These are phyloP conservation scores for Xestia sexstrigata DNA, from an alignment of 2,888 invertebrate species.

Conservation along the genomic window DNA sequence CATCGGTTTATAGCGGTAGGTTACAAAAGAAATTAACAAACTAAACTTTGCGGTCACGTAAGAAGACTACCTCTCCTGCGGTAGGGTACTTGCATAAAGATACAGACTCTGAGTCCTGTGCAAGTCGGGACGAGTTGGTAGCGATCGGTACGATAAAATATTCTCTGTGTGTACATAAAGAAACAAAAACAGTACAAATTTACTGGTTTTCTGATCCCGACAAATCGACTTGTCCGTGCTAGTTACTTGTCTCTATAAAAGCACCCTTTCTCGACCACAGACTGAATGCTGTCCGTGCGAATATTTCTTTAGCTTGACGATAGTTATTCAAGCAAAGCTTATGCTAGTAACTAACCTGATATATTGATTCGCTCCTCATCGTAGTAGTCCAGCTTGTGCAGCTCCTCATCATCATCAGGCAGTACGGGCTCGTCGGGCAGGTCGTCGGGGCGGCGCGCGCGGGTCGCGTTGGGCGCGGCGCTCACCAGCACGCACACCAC, in stretches of 20 bases:
- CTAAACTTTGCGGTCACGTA: background rate
- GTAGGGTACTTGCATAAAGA: background rate
- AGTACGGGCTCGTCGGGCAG: constrained; percentile 75
- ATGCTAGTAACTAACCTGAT: constrained; percentile 77
- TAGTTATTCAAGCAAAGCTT: too few species aligned
- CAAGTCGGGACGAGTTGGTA: background rate
- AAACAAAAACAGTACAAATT: background rate
- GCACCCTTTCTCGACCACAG: background rate
- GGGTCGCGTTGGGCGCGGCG: constrained; percentile 82
- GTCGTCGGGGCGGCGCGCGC: constrained; percentile 78
- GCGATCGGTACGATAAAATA: background rate
- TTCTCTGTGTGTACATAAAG: background rate
- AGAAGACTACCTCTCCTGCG: too few species aligned
- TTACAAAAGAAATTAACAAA: background rate
- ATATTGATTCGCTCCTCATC: constrained; percentile 87
- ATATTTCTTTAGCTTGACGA: background rate
- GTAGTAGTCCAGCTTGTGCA: constrained; percentile 82
- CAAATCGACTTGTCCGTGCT: background rate
- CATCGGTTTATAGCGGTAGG: too few species aligned
- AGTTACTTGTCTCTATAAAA: background rate
- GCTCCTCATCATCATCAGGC: constrained; percentile 81
- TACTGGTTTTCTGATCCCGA: background rate
- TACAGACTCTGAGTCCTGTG: background rate
- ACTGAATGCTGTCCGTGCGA: background rate
- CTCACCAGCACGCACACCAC: constrained; percentile 86